Evolutionary conservation across 1,140 invertebrate genomes (phyloP).

Genomic region (Venustaconcha ellipsiformis): DNA sequence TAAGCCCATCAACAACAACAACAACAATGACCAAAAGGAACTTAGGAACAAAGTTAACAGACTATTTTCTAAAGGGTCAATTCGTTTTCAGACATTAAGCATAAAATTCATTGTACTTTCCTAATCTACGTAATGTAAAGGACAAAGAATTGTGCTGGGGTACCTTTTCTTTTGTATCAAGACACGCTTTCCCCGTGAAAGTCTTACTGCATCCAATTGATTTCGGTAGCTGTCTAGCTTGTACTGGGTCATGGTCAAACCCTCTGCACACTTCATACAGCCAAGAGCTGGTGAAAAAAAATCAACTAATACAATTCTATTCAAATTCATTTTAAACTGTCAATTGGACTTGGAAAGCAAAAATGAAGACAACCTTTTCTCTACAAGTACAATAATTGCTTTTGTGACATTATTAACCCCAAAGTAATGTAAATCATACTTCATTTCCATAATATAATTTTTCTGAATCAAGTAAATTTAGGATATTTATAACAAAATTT

Average conservation of each 20-base stretch:
- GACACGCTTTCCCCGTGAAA: constrained; percentile 85
- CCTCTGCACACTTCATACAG: constrained; percentile 89
- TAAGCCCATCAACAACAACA: no score
- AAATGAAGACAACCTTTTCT: no score
- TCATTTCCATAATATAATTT: no score
- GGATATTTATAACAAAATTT: no score
- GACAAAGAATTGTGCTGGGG: constrained; percentile 12
- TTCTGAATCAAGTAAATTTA: no score
- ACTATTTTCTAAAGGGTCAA: neutral
- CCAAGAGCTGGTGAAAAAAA: constrained; percentile 64
- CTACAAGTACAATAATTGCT: no score
- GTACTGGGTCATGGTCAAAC: constrained; percentile 88
- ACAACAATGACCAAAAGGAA: no score
- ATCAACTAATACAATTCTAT: no score
- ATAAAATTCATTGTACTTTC: neutral
- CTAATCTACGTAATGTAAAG: neutral
- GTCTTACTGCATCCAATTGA: constrained; percentile 97
- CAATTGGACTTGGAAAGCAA: no score
- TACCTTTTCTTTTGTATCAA: constrained; percentile 80
- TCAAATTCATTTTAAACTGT: no score
- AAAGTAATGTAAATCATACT: no score
- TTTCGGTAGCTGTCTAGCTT: constrained; percentile 84
- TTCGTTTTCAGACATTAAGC: neutral
- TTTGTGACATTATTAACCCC: no score
- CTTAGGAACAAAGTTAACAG: neutral